phyloP scores from a whole-genome alignment of 2,797 vertebrate genomes.

The Crocodylus rhombifer region DNA sequence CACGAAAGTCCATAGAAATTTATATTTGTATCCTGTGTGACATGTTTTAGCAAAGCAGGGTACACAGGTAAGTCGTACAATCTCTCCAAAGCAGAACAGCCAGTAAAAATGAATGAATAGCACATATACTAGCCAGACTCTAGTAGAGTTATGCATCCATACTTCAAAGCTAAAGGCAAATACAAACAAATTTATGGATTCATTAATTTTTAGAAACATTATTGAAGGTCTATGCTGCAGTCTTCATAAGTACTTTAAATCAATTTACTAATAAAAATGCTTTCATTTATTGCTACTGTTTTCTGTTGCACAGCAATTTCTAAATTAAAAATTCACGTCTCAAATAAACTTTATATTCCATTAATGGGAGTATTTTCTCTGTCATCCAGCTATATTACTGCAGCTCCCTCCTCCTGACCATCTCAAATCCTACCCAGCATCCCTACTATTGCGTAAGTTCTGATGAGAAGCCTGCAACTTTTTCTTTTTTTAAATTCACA shows the following conservation, averaged over 20 bases:
- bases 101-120: neutral
- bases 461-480: too few relatives aligned
- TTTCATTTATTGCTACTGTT: neutral
- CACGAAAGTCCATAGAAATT: neutral
- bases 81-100: neutral
- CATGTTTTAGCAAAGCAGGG: too few relatives aligned
- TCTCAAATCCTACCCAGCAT: neutral
- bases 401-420: neutral
- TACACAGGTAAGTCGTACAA: neutral
- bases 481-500: too few relatives aligned
- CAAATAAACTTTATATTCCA: neutral
- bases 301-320: neutral
- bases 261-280: neutral
- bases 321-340: neutral
- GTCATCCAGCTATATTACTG: neutral
- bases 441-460: neutral
- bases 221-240: neutral
- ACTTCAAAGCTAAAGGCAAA: slow-evolving; percentile 26
- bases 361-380: neutral
- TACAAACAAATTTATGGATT: slow-evolving; percentile 7
- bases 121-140: neutral
- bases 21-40: neutral
- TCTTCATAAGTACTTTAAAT: neutral
- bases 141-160: slow-evolving; percentile 36
- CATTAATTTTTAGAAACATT: neutral